These are phyloP conservation scores for Caranx melampygus DNA, from an alignment of 2,113 vertebrate species.

Conservation along the genomic window DNA sequence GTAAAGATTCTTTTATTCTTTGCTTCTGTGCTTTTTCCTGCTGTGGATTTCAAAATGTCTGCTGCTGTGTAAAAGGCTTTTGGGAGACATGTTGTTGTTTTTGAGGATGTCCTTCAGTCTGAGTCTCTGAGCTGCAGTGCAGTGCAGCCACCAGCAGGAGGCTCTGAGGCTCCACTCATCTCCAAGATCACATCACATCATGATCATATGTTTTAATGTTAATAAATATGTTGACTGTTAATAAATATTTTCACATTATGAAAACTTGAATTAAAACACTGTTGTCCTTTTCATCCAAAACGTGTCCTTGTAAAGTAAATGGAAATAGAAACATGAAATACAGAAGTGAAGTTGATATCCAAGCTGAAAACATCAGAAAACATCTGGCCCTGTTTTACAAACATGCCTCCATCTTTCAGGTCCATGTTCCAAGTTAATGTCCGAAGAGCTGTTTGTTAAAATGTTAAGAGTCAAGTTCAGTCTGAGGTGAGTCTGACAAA, in stretches of 20 bases:
- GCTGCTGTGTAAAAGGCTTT: background rate
- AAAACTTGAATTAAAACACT: background rate
- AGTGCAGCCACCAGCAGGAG: conserved; percentile 28
- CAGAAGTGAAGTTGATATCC: background rate
- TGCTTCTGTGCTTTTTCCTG: background rate
- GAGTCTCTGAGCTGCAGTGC: conserved; percentile 20
- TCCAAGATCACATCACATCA: background rate
- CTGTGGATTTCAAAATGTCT: background rate
- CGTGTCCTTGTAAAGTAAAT: background rate
- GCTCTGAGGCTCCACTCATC: background rate
- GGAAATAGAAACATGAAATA: background rate
- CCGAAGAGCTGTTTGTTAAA: too few relatives aligned
- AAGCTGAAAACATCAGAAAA: too few relatives aligned
- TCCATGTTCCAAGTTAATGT: too few relatives aligned
- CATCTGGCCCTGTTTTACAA: too few relatives aligned
- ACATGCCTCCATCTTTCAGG: too few relatives aligned
- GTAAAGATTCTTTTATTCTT: too few relatives aligned
- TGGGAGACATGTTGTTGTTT: background rate
- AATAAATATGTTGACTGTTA: background rate
- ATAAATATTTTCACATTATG: background rate
- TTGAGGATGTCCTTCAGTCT: background rate
- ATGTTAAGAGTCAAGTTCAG: too few relatives aligned
- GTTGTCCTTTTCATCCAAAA: background rate
- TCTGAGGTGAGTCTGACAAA: too few relatives aligned
- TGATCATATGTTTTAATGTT: background rate